phyloP scores from a whole-genome alignment of 1,140 invertebrate genomes.

The Apolygus lucorum region DNA sequence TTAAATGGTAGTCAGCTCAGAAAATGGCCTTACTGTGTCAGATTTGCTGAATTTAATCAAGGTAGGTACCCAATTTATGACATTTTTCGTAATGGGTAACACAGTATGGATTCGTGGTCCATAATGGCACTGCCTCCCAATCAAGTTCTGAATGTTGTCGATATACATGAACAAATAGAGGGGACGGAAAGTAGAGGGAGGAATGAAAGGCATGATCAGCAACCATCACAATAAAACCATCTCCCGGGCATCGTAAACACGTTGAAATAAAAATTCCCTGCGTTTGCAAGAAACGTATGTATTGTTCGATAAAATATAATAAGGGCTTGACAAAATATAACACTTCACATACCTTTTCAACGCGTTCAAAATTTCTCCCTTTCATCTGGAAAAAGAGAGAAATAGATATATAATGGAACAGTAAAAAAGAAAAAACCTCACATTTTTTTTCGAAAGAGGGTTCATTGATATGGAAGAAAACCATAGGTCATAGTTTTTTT shows the following conservation, averaged over 20 bases:
- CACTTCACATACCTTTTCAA: constrained; percentile 83
- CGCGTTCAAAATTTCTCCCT: constrained; percentile 88
- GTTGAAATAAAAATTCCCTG: constrained; percentile 28
- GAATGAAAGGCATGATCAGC: background rate
- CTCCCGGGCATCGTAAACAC: constrained; percentile 55
- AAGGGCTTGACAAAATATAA: constrained; percentile 16
- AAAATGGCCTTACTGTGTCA: constrained; percentile 34
- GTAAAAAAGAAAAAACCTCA: too few species aligned
- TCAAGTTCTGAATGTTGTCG: too few species aligned
- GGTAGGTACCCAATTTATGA: background rate
- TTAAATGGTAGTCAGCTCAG: constrained; percentile 33
- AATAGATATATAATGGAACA: too few species aligned
- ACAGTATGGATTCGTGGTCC: too few species aligned
- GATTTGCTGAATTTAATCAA: background rate
- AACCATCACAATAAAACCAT: constrained; percentile 45
- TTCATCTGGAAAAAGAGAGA: constrained; percentile 70
- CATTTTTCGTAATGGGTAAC: too few species aligned
- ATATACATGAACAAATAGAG: too few species aligned
- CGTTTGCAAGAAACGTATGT: constrained; percentile 30
- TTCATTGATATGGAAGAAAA: too few species aligned
- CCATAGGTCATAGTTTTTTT: too few species aligned
- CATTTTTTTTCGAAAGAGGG: too few species aligned
- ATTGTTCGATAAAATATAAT: constrained; percentile 21
- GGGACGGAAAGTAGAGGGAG: constrained; percentile 24
- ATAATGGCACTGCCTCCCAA: too few species aligned